Conservation (phyloP, 2,113 vertebrate genomes). For the Lucifuga dentata region DNA sequence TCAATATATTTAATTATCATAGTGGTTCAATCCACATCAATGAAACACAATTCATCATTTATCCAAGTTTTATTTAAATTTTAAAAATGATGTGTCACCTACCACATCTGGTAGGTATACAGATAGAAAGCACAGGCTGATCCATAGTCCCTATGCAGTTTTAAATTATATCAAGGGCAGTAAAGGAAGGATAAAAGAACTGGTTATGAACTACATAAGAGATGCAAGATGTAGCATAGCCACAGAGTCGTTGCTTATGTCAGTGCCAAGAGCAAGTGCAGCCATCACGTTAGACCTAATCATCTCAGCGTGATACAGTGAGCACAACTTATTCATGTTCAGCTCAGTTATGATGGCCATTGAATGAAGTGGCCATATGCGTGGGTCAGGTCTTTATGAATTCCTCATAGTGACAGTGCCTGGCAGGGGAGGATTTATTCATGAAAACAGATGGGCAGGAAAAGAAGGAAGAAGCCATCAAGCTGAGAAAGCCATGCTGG, state of each 20-base stretch:
- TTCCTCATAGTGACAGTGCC: conserved; percentile 59
- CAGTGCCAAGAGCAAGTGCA: conserved; percentile 22
- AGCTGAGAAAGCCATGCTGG: conserved; percentile 69
- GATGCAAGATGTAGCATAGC: conserved; percentile 6
- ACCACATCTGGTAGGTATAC: too few species aligned
- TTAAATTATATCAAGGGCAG: background rate
- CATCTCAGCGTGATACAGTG: conserved; percentile 33
- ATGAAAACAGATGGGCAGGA: conserved; percentile 76
- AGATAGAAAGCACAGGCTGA: too few species aligned
- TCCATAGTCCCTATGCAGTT: background rate
- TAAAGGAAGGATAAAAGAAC: background rate
- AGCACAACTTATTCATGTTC: conserved; percentile 47
- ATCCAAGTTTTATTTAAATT: too few species aligned
- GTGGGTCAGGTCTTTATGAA: conserved; percentile 71
- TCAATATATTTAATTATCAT: too few species aligned
- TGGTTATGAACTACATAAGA: conserved; percentile 1
- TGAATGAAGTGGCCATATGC: conserved; percentile 72
- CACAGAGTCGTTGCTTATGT: background rate
- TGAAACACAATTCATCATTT: too few species aligned
- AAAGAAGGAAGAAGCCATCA: conserved; percentile 70
- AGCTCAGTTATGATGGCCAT: conserved; percentile 49
- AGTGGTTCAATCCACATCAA: too few species aligned
- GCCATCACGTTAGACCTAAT: conserved; percentile 26
- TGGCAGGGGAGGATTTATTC: conserved; percentile 70
- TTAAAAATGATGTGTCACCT: too few species aligned